Evolutionary conservation across 2,888 invertebrate genomes (phyloP), one percentile per base, ranked within the genome.

Genomic region (Muschampia plurimacula): DNA sequence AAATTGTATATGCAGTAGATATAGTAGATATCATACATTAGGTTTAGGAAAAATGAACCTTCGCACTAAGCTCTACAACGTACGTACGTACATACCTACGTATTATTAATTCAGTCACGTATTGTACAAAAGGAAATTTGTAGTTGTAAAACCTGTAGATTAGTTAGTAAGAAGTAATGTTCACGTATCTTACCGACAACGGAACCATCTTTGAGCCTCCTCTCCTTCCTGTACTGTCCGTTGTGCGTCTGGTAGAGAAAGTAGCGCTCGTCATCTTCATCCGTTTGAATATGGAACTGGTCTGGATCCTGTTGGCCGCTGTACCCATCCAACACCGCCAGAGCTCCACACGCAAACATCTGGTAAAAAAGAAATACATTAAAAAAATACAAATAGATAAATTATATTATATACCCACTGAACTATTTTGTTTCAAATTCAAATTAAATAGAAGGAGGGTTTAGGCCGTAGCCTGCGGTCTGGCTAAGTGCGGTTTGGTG

Each of bases 281-380:
- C 98, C 12, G 98, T 98, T 92, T 98, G 98, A 81, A 98, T 97
- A 94, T 98, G 98, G 92, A 98, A 98, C 90, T 98, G 98, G 74
- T 96, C 96, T 66, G 96, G 95, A 70, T 96, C 95, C 82, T 96
- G 96, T 94, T 96, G 96, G 59, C 95, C 95, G 80, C 93, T 93
- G 86, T 93, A 94, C 1, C 91, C 89, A 72, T 92, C 93, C 65
- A 94, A 81, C 32, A 92, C 91, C 63, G 92, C 93, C 15, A 93
- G 80, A 4, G 89, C 89, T 66, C 91, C 82, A 83, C 87, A 92
- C 2, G 86, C 89, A 79, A 88, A 92, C 74, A 92, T 83, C 94
- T 94, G 86, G 8, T 15, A 8, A 52, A 52, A 15, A 8, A 52
- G 13, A 8, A 41, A 41, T 9, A 36, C 36, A 6, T 36, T 36